phyloP scores from a whole-genome alignment of 2,113 vertebrate species.

The Platysteira castanea region DNA sequence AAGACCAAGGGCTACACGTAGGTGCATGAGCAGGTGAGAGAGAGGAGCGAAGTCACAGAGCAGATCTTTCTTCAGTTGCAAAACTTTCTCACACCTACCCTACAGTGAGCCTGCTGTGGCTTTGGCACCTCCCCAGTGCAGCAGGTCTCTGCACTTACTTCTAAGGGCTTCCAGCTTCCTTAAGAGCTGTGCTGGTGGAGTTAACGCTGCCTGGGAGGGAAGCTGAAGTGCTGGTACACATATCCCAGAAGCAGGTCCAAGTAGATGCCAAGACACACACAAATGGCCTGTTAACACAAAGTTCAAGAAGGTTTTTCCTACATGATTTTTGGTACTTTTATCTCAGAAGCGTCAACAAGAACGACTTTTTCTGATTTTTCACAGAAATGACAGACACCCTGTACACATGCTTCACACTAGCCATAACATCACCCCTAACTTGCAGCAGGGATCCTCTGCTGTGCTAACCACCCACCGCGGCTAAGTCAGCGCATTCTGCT shows the following conservation, averaged over 20 bases:
- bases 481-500: neutral
- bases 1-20: neutral
- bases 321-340: neutral
- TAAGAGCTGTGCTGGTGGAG: neutral
- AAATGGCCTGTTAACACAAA: neutral
- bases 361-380: neutral
- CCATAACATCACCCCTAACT: neutral
- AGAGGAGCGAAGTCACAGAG: neutral
- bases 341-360: neutral
- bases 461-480: fast-evolving
- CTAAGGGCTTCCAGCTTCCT: neutral
- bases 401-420: fast-evolving
- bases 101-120: neutral
- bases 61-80: neutral
- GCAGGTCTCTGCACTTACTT: neutral
- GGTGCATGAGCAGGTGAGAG: neutral
- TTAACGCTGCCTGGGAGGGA: neutral
- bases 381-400: neutral
- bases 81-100: neutral
- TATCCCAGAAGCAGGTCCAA: neutral
- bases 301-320: neutral
- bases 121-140: neutral
- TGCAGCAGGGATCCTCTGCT: neutral
- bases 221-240: neutral
- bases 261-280: neutral